Base-by-base conservation (phyloP, 2,888 invertebrate genomes). In the Andricus quercusramuli region DNA sequence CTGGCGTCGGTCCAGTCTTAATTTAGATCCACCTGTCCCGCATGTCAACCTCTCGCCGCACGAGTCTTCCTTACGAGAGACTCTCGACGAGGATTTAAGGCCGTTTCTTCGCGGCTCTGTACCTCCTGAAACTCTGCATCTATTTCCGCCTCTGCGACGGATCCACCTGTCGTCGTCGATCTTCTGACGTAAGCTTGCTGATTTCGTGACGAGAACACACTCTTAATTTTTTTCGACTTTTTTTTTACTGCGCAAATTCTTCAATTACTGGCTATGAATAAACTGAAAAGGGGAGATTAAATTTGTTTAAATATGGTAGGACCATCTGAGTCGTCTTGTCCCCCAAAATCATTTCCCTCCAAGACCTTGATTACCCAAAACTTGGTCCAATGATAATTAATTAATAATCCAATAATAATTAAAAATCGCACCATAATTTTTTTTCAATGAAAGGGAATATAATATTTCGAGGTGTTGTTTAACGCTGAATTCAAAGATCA, bases 11-110 rank as follows among this genome's bases (percentile, higher is more conserved):
- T 92, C 92, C 92, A 92, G 89, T 91, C 91, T 93, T 92, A 91
- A 93, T 93, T 92, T 93, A 92, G 92, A 91, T 90, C 91, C 92
- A 93, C 92, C 92, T 93, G 92, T 92, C 92, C 89, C 90, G 85
- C 89, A 90, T 91, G 92, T 92, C 90, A 90, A 88, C 87, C 88
- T 85, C 86, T 84, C 85, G 79, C 79, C 81, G 84, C 65, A 56
- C 68, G 59, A 74, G 70, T 74, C 32, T 65, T 66, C 82, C 82
- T 83, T 82, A 78, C 79, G 51, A 80, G 80, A 78, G 80, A 79
- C 80, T 82, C 80, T 80, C 82, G 85, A 81, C 84, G 85, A 83
- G 84, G 87, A 88, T 88, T 87, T 88, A 89, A 88, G 83, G 80
- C 86, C 83, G 83, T 85, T 85, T 83, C 85, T 85, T 81, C 82